These are phyloP conservation scores for Wiebesia pumilae DNA, from an alignment of 1,140 invertebrate genomes.

Conservation along the genomic window DNA sequence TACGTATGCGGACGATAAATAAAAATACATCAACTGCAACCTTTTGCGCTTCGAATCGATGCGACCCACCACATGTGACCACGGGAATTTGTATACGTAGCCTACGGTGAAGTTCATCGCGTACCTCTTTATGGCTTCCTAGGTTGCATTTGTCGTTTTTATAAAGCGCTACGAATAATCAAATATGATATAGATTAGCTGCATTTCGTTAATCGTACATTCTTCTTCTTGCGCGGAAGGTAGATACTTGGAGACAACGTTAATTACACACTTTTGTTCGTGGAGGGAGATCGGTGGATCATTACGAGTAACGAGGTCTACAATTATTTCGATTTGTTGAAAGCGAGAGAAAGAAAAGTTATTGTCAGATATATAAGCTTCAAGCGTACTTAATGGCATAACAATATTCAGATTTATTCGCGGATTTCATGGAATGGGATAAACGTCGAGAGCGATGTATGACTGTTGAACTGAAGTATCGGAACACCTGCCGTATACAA, in stretches of 20 bases:
- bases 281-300: not conserved
- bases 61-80: constrained; percentile 55
- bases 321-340: not conserved
- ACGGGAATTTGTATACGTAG: constrained; percentile 8
- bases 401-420: constrained; percentile 24
- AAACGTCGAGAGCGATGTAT: constrained; percentile 19
- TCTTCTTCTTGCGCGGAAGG: no score
- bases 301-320: not conserved
- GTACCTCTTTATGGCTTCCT: not conserved
- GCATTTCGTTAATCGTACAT: not conserved
- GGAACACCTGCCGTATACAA: not conserved
- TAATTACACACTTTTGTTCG: no score
- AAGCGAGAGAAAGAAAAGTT: not conserved
- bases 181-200: not conserved
- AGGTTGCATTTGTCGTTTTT: not conserved
- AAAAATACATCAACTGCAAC: constrained; percentile 69
- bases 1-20: constrained; percentile 67
- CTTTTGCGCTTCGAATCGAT: constrained; percentile 67
- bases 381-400: not conserved
- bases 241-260: no score
- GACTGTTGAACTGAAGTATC: constrained; percentile 4
- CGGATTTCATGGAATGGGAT: not conserved
- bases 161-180: not conserved
- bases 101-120: constrained; percentile 6
- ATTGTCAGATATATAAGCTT: not conserved